Percentiles rank a stretch among this genome's conserved stretches.
Evolutionary conservation across 1,140 invertebrate species (phyloP).

Genomic region (Orius laevigatus): DNA sequence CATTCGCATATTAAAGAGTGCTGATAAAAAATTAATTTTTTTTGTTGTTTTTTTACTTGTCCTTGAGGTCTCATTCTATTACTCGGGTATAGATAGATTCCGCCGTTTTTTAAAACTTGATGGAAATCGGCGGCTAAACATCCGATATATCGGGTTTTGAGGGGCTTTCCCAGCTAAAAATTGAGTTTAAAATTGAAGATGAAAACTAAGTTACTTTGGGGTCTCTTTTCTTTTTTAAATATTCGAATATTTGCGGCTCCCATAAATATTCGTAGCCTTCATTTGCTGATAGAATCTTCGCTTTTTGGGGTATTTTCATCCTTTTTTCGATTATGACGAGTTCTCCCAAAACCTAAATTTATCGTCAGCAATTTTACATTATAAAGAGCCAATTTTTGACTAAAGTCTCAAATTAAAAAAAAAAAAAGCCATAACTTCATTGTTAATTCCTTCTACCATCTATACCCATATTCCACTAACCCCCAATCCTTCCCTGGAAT

Average conservation of each 20-base stretch:
- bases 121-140: constrained; percentile 5
- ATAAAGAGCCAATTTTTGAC: neutral
- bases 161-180: neutral
- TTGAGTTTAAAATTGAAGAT: too few species aligned
- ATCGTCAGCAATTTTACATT: too few species aligned
- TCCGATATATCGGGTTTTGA: constrained; percentile 5
- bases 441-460: neutral
- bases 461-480: too few species aligned
- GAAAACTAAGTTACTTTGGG: too few species aligned
- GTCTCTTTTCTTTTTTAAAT: constrained; percentile 5
- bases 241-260: constrained; percentile 9
- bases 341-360: neutral
- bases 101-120: neutral
- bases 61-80: constrained; percentile 5
- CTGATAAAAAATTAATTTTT: neutral
- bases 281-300: neutral
- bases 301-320: constrained; percentile 4
- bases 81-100: constrained; percentile 4
- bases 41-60: neutral
- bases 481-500: too few species aligned
- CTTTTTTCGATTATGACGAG: neutral
- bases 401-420: neutral
- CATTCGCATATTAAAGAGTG: constrained; percentile 4
- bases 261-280: constrained; percentile 3
- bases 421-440: neutral